Conservation (phyloP, 2,888 invertebrate species). For the Enoplolaimus lenunculus region DNA sequence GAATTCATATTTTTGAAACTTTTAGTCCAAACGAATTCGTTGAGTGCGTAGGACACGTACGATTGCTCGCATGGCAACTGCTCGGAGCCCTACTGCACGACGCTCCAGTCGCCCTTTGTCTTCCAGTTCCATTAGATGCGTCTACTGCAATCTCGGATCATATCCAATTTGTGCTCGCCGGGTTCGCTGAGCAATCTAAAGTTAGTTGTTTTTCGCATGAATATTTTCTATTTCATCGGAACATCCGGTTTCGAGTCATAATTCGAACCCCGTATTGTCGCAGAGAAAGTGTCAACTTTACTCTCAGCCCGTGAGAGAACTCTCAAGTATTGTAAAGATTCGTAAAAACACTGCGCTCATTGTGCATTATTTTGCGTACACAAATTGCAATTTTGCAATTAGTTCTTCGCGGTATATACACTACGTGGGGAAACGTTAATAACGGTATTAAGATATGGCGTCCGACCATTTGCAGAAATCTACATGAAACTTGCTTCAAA, state of each 20-base stretch:
- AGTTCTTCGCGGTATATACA: no score
- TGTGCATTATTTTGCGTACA: no score
- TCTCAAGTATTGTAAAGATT: no score
- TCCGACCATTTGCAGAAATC: no score
- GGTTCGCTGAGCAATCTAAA: slow-evolving; percentile 88
- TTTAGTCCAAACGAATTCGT: slow-evolving; percentile 62
- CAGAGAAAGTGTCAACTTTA: not conserved
- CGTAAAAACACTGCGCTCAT: no score
- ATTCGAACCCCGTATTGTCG: no score
- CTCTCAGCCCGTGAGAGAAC: not conserved
- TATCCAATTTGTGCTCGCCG: slow-evolving; percentile 84
- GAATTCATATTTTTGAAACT: slow-evolving; percentile 24
- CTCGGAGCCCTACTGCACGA: slow-evolving; percentile 66
- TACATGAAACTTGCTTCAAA: no score
- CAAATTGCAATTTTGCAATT: no score
- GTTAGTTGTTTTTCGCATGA: slow-evolving; percentile 36
- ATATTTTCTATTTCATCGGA: no score
- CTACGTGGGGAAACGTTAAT: no score
- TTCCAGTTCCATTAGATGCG: slow-evolving; percentile 86
- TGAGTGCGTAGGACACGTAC: slow-evolving; percentile 86
- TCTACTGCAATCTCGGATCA: slow-evolving; percentile 93
- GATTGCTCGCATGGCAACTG: slow-evolving; percentile 84
- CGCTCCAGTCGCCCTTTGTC: slow-evolving; percentile 42
- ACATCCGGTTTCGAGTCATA: not conserved
- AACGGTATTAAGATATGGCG: no score